Conservation (phyloP, 1,140 invertebrate species). For the Magallana angulata region DNA sequence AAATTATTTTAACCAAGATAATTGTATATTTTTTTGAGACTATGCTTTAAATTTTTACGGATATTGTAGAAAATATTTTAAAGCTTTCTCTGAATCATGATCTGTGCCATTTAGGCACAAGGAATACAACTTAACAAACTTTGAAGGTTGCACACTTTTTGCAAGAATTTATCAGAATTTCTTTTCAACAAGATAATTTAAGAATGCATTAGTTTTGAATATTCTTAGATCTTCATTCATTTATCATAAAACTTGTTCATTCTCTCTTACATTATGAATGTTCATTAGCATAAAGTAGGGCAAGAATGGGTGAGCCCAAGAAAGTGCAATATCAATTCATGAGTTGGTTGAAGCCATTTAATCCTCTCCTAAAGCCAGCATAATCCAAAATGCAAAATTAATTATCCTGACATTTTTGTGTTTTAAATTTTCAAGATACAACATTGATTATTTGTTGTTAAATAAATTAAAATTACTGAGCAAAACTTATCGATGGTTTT, state of each 20-base stretch:
- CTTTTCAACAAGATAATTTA: no score
- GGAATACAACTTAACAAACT: not conserved
- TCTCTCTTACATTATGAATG: not conserved
- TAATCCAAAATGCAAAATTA: not conserved
- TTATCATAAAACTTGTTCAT: no score
- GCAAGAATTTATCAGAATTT: not conserved
- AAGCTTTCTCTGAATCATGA: not conserved
- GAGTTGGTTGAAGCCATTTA: not conserved
- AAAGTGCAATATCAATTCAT: constrained; percentile 12
- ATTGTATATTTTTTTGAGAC: not conserved
- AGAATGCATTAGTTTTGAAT: no score
- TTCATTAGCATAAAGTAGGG: not conserved
- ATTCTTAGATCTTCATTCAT: no score
- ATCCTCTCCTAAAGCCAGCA: not conserved
- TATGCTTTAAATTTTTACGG: not conserved
- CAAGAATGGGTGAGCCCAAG: not conserved
- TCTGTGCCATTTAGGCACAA: not conserved
- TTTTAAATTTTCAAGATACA: no score
- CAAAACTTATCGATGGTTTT: no score
- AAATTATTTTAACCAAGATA: constrained; percentile 18
- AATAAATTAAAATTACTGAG: no score
- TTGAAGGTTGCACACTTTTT: not conserved
- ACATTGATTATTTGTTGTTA: no score
- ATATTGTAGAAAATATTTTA: not conserved
- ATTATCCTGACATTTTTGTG: no score